A percentile compares a stretch with the other conserved stretches of the same genome.
Conservation (phyloP, 1,140 invertebrate species). For the Uloborus diversus region DNA sequence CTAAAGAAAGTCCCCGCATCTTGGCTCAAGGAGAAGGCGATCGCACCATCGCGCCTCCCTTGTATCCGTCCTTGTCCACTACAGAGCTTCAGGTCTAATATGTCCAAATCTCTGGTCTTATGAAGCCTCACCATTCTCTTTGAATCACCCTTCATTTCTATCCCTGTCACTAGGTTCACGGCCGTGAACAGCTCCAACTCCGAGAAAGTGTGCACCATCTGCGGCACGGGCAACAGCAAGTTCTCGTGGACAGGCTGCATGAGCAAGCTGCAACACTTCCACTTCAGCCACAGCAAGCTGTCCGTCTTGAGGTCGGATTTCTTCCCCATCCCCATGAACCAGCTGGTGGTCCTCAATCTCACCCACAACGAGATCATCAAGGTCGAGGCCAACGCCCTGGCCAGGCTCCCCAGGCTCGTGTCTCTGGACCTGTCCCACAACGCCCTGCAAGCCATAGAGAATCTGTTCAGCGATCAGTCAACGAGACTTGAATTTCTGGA, state of each 20-base stretch:
- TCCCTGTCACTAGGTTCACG: neutral
- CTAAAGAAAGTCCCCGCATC: no score
- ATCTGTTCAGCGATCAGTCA: neutral
- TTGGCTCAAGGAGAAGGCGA: no score
- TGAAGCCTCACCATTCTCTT: no score
- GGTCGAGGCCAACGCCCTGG: neutral
- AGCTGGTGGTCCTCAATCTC: neutral
- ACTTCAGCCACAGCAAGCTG: neutral
- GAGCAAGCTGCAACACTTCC: slow-evolving; percentile 9
- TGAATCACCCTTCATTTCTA: no score
- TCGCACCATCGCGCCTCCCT: no score
- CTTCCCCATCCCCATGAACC: slow-evolving; percentile 2
- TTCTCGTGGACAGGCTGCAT: slow-evolving; percentile 19
- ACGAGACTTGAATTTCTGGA: neutral
- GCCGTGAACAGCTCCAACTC: neutral
- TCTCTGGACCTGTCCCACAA: slow-evolving; percentile 33
- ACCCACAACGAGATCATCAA: slow-evolving; percentile 11
- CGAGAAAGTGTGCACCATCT: neutral
- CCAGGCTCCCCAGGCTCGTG: neutral
- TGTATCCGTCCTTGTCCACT: no score
- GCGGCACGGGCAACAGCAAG: neutral
- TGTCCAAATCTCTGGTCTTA: no score
- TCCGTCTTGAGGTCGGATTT: neutral
- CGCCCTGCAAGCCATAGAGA: neutral
- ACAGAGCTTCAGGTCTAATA: no score